A percentile compares a stretch with the other conserved stretches of the same genome.
Evolutionary conservation across 2,113 vertebrate species (phyloP).

Genomic region (Menura novaehollandiae): DNA sequence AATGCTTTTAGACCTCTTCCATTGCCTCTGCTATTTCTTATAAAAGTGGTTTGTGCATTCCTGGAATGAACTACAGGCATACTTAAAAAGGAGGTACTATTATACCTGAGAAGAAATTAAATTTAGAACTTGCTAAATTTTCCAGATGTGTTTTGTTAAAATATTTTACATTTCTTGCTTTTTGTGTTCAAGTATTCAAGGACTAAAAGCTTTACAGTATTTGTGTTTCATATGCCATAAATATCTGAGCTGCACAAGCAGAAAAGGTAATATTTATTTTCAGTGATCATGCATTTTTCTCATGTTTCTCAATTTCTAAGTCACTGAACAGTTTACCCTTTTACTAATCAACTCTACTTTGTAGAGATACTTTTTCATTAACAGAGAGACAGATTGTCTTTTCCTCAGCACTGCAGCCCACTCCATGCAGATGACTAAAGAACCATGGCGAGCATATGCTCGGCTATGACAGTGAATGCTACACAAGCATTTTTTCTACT

Average conservation of each 20-base stretch:
- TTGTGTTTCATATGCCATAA: background rate
- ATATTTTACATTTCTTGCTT: background rate
- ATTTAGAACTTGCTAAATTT: background rate
- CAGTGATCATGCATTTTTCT: background rate
- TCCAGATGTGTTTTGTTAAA: background rate
- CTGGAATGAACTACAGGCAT: background rate
- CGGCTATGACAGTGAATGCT: conserved; percentile 14
- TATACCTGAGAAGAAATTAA: background rate
- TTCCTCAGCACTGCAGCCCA: conserved; percentile 24
- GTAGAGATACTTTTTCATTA: conserved; percentile 30
- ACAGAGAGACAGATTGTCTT: conserved; percentile 52
- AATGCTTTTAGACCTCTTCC: background rate
- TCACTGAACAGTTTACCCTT: conserved; percentile 6
- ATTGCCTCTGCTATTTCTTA: background rate
- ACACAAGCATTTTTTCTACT: conserved; percentile 31
- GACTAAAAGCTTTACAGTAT: background rate
- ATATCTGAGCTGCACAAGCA: background rate
- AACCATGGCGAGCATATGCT: conserved; percentile 33
- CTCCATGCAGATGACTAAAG: conserved; percentile 42
- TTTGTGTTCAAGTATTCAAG: background rate
- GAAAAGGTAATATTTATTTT: background rate
- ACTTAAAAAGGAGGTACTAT: background rate
- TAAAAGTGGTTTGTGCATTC: background rate
- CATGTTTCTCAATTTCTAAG: background rate
- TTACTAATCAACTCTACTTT: background rate